Conservation (phyloP, 2,888 invertebrate species). For the Octonoba sinensis region DNA sequence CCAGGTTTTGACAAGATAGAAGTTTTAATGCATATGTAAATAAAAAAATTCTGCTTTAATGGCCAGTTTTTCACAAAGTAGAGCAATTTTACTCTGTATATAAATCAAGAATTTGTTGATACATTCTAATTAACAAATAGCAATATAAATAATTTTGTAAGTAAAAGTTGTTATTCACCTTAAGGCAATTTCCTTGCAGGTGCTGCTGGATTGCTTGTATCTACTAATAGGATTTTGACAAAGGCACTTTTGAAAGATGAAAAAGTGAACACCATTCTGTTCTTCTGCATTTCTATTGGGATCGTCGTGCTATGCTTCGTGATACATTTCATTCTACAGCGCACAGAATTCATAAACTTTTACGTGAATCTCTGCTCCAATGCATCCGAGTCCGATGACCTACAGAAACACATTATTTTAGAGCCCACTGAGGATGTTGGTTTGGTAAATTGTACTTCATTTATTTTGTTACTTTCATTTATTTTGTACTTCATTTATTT, state of each 20-base stretch:
- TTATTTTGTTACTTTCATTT: too few relatives aligned
- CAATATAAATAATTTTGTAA: too few relatives aligned
- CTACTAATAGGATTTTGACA: constrained; percentile 85
- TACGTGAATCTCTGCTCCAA: constrained; percentile 80
- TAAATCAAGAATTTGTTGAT: too few relatives aligned
- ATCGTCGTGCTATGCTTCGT: constrained; percentile 83
- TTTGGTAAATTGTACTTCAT: constrained; percentile 74
- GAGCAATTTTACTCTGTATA: too few relatives aligned
- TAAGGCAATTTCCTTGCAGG: constrained; percentile 73
- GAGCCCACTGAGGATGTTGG: constrained; percentile 89
- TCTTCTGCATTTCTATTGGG: constrained; percentile 84
- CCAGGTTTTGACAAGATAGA: too few relatives aligned
- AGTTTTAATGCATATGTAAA: too few relatives aligned
- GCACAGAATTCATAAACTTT: constrained; percentile 85
- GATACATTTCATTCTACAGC: constrained; percentile 82
- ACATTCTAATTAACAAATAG: too few relatives aligned
- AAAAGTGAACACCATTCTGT: constrained; percentile 85
- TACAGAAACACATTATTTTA: constrained; percentile 79
- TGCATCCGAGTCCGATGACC: constrained; percentile 69
- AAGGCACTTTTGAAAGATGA: constrained; percentile 84
- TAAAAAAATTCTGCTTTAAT: too few relatives aligned
- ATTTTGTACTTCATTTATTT: too few relatives aligned
- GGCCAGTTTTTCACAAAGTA: too few relatives aligned
- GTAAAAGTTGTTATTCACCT: too few relatives aligned
- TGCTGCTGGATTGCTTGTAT: constrained; percentile 88